Percentiles rank a stretch among this genome's conserved stretches.
Evolutionary conservation across 2,888 invertebrate genomes (phyloP).

Genomic region (Andrena chrysosceles): DNA sequence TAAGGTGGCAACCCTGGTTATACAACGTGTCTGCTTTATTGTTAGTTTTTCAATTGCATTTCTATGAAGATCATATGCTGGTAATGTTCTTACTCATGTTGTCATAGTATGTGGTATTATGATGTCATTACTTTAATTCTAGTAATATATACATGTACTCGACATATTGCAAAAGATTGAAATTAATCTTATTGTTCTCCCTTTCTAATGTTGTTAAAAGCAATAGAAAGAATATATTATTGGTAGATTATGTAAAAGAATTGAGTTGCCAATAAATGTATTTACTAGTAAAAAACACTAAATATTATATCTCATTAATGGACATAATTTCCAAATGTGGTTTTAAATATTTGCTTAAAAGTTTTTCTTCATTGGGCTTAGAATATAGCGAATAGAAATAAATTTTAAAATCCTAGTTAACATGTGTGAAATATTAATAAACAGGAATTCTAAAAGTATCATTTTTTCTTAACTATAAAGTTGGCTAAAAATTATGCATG

Average conservation of each 20-base stretch:
- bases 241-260: neutral
- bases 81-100: slow-evolving; percentile 10
- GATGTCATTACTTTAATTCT: slow-evolving; percentile 2
- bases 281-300: neutral
- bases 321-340: neutral
- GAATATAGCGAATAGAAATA: neutral
- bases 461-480: neutral
- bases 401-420: neutral
- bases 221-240: neutral
- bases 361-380: neutral
- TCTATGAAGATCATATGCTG: neutral
- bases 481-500: neutral
- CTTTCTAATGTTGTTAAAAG: neutral
- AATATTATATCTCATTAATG: neutral
- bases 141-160: neutral
- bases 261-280: neutral
- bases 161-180: neutral
- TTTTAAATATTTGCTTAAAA: neutral
- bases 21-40: neutral
- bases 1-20: too few species aligned
- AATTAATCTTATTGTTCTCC: neutral
- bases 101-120: neutral
- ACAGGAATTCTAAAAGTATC: neutral
- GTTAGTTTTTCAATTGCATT: neutral
- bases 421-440: neutral